phyloP scores from a whole-genome alignment of 2,113 vertebrate genomes.

The Onychostruthus taczanowskii region DNA sequence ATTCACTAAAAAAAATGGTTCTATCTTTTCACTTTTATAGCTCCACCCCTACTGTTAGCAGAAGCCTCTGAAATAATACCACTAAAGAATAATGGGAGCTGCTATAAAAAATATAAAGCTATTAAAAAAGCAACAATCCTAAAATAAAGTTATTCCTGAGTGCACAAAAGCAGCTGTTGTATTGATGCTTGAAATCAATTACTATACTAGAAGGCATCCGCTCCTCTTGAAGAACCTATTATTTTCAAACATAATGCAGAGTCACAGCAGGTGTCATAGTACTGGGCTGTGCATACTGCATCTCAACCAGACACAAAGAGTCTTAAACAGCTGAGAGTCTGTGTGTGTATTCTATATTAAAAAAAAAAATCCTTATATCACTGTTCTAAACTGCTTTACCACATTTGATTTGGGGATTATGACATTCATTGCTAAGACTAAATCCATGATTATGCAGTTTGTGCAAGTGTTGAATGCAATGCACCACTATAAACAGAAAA shows the following conservation, averaged over 20 bases:
- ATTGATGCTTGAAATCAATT: slow-evolving; percentile 61
- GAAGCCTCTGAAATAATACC: not conserved
- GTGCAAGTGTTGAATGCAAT: slow-evolving; percentile 19
- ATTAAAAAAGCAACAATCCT: slow-evolving; percentile 49
- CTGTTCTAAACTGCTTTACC: not conserved
- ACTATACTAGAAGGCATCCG: slow-evolving; percentile 19
- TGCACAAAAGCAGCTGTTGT: slow-evolving; percentile 41
- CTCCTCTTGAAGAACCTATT: slow-evolving; percentile 57
- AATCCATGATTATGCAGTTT: slow-evolving; percentile 48
- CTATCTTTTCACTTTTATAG: not conserved
- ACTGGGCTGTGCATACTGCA: not conserved
- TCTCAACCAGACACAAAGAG: slow-evolving; percentile 16
- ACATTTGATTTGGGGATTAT: slow-evolving; percentile 29
- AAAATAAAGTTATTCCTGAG: slow-evolving; percentile 56
- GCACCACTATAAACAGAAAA: slow-evolving; percentile 8
- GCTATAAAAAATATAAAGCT: slow-evolving; percentile 12
- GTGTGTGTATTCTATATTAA: not conserved
- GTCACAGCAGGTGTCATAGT: slow-evolving; percentile 54
- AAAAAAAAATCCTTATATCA: not conserved
- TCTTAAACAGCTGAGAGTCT: slow-evolving; percentile 1
- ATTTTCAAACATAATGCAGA: slow-evolving; percentile 68
- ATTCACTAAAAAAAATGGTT: not conserved
- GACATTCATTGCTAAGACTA: slow-evolving; percentile 48
- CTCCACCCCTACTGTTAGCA: slow-evolving; percentile 2
- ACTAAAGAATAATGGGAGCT: slow-evolving; percentile 3